These are phyloP conservation scores for Macaria liturata DNA, from an alignment of 2,888 invertebrate genomes.

Conservation along the genomic window DNA sequence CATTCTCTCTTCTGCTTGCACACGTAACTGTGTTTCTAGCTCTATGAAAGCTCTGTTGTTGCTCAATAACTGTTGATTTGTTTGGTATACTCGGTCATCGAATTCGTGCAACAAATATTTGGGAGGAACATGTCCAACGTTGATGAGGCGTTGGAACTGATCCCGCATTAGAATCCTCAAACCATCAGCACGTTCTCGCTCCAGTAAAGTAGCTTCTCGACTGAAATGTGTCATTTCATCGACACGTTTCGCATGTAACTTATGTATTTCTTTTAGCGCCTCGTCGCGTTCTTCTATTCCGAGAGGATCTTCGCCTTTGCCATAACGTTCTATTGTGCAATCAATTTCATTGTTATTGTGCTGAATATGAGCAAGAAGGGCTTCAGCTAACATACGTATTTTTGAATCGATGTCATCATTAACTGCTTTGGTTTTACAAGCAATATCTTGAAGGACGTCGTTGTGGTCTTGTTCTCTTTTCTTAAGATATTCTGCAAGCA, in stretches of 20 bases:
- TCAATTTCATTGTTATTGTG: conserved; percentile 55
- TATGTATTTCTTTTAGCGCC: conserved; percentile 45
- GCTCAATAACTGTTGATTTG: conserved; percentile 69
- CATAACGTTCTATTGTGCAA: conserved; percentile 45
- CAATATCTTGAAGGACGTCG: conserved; percentile 42
- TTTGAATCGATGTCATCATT: conserved; percentile 55
- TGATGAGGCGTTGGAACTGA: conserved; percentile 57
- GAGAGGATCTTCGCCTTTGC: conserved; percentile 28
- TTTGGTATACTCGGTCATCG: conserved; percentile 62
- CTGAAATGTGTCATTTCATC: conserved; percentile 52
- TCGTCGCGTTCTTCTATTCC: conserved; percentile 39
- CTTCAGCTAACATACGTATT: conserved; percentile 53
- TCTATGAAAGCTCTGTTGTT: conserved; percentile 62
- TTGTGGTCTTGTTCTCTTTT: conserved; percentile 53
- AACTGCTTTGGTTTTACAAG: conserved; percentile 40
- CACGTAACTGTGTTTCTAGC: conserved; percentile 55
- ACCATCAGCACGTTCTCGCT: conserved; percentile 60
- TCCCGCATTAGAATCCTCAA: conserved; percentile 55
- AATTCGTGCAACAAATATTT: conserved; percentile 64
- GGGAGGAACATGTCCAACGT: conserved; percentile 54
- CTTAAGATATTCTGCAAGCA: conserved; percentile 59
- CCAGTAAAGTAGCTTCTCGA: conserved; percentile 52
- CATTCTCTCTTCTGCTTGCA: conserved; percentile 52
- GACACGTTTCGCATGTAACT: conserved; percentile 43
- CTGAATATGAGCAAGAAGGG: conserved; percentile 51